Conservation (phyloP, 2,797 vertebrate species). For the Octomys mimax region DNA sequence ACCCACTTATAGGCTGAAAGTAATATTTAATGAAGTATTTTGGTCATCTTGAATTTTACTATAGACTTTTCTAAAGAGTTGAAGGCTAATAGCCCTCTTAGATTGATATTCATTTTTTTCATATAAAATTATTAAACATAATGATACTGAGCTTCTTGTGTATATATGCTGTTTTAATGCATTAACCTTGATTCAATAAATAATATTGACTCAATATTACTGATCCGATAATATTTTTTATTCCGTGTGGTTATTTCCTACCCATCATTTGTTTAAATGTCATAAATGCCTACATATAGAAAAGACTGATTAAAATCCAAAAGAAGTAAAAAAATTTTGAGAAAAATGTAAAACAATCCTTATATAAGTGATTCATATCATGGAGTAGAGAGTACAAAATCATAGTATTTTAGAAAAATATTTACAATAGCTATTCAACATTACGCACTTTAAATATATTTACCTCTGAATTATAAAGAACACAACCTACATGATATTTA, state of each 20-base stretch:
- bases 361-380: background rate
- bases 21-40: background rate
- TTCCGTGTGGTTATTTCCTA: background rate
- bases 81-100: background rate
- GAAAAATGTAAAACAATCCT: background rate
- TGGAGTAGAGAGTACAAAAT: background rate
- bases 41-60: background rate
- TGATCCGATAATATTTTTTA: background rate
- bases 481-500: background rate
- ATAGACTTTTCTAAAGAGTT: background rate
- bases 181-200: background rate
- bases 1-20: background rate
- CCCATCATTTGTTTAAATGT: background rate
- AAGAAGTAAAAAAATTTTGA: background rate
- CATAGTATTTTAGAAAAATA: background rate
- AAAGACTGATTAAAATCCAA: background rate
- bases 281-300: background rate
- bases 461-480: background rate
- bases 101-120: too few species aligned
- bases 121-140: background rate
- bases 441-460: background rate
- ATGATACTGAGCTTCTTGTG: accelerated
- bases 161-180: background rate
- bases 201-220: background rate
- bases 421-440: background rate